Base-by-base conservation (phyloP, 2,797 vertebrate genomes). In the Sebastolobus alascanus region DNA sequence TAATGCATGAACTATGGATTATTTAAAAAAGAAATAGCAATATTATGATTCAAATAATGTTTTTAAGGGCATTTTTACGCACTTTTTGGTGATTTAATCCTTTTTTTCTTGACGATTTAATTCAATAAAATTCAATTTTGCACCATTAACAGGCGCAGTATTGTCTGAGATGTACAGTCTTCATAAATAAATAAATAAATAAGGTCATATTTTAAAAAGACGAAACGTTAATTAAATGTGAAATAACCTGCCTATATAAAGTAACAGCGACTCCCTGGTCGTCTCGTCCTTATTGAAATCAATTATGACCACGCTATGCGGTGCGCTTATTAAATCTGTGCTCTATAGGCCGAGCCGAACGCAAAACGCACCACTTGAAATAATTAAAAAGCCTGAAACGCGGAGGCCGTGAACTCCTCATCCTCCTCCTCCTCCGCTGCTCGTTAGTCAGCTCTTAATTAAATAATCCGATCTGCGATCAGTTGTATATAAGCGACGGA, bases 351-450 rank as follows among this genome's bases (percentile, higher is more conserved):
- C 94, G 96, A 96, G 96, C 95, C 95, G 95, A 93, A 93, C 94
- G 78, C 77, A 94, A 96, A 96, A 95, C 95, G 94, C 95, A 96
- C 94, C 78, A 38, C 93, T 89, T 95, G 94, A 96, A 97, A 97
- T 97, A 97, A 98, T 98, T 97, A 97, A 96, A 97, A 96, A 94
- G 63, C 38, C 94, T 94, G 94, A 94, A 95, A 96, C 76, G 89
- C 93, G 94, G 61, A 94, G 96, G 96, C 96, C 95, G 94, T 96
- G 97, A 97, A 96, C 80, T 35, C 69, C 94, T 95, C 93, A 93
- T 18, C 46, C 8, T 25, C 25, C 43, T 46, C 43, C 0, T 94
- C 96, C 89, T 94, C 96, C 95, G 96, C 84, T 87, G 81, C 87
- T 81, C 88, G 84, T 88, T 91, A 93, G 96, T 94, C 95, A 96